Conservation (phyloP, 2,888 invertebrate species). For the Aphrophora alni region DNA sequence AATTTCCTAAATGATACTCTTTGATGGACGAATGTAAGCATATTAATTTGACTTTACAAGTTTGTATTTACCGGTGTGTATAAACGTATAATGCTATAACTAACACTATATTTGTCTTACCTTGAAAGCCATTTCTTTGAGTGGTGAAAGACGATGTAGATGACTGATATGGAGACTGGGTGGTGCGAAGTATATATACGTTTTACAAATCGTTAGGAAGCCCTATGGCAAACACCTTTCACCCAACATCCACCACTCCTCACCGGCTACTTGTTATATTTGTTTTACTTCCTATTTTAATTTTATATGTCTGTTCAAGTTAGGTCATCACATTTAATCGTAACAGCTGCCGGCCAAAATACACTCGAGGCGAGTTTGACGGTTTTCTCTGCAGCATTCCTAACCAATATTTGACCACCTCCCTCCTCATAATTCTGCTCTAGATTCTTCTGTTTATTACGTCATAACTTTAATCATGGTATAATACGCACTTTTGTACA, state of each 20-base stretch:
- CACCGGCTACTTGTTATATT: neutral
- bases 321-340: neutral
- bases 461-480: neutral
- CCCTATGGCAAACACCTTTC: neutral
- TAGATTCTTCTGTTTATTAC: neutral
- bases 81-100: no score
- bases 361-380: neutral
- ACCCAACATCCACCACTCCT: neutral
- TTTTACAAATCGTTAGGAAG: neutral
- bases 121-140: neutral
- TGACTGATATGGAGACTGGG: neutral
- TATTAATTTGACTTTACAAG: no score
- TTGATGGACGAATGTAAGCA: no score
- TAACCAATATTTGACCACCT: neutral
- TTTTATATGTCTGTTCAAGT: neutral
- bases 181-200: constrained; percentile 1
- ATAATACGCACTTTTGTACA: no score
- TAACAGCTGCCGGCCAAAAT: neutral
- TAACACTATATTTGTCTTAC: no score
- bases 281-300: neutral
- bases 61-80: no score
- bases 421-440: neutral
- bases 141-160: neutral
- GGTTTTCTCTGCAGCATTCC: neutral
- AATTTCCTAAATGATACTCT: no score